phyloP scores from a whole-genome alignment of 2,888 invertebrate species.

The Cerceris rybyensis region DNA sequence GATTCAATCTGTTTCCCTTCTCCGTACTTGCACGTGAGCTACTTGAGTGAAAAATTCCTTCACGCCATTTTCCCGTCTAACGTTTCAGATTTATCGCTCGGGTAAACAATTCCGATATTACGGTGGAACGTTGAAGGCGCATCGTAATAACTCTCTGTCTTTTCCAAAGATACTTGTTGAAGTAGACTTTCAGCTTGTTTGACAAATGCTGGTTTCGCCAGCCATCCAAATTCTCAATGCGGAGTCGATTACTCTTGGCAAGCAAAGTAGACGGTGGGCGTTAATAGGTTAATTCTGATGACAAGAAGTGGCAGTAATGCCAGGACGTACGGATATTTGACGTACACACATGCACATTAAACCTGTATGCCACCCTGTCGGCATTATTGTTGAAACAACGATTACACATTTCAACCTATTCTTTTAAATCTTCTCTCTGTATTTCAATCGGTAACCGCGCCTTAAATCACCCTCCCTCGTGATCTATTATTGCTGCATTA shows the following conservation, averaged over 20 bases:
- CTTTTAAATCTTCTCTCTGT: slow-evolving; percentile 9
- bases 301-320: slow-evolving; percentile 63
- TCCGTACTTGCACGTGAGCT: too few species aligned
- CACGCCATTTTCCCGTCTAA: slow-evolving; percentile 17
- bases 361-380: neutral
- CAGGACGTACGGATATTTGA: slow-evolving; percentile 47
- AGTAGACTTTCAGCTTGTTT: slow-evolving; percentile 58
- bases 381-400: slow-evolving; percentile 22
- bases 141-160: slow-evolving; percentile 64
- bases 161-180: slow-evolving; percentile 59
- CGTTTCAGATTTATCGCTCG: slow-evolving; percentile 47
- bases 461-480: neutral
- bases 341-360: neutral
- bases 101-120: slow-evolving; percentile 45
- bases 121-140: slow-evolving; percentile 40
- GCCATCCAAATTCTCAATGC: slow-evolving; percentile 66
- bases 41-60: slow-evolving; percentile 25
- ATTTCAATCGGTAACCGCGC: neutral
- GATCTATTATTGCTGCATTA: neutral
- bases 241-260: slow-evolving; percentile 68
- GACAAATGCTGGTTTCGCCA: slow-evolving; percentile 63
- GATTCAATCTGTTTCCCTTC: too few species aligned
- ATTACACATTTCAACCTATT: slow-evolving; percentile 1
- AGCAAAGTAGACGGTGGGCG: slow-evolving; percentile 58
- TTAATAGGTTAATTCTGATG: slow-evolving; percentile 69